Conservation (phyloP, 2,113 vertebrate species). For the Anser brachyrhynchus region DNA sequence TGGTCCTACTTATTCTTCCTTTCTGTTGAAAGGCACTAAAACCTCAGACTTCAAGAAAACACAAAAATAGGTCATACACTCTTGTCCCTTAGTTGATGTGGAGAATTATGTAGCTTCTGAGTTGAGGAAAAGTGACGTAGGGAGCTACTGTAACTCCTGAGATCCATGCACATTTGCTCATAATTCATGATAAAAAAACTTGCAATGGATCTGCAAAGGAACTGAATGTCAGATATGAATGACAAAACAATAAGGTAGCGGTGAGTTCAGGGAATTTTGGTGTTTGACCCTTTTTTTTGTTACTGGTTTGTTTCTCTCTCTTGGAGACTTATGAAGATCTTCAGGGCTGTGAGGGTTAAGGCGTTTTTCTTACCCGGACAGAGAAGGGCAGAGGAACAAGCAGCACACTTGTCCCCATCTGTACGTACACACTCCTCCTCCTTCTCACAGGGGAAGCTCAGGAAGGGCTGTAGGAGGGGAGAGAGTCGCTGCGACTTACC, state of each 20-base stretch:
- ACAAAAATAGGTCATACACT: fast-evolving
- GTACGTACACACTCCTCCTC: fast-evolving
- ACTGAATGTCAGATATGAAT: fast-evolving
- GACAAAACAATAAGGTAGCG: no score
- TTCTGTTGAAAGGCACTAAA: background rate
- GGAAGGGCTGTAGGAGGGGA: background rate
- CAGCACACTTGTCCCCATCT: background rate
- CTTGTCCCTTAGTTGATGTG: background rate
- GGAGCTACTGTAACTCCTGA: background rate
- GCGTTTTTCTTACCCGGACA: background rate
- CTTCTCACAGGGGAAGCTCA: background rate
- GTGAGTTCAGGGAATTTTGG: background rate
- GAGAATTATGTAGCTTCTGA: background rate
- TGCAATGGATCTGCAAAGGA: background rate
- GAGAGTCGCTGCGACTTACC: fast-evolving
- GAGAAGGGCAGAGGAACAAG: background rate
- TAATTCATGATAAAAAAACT: background rate
- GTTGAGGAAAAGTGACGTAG: background rate
- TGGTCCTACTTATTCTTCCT: background rate
- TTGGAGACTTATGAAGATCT: background rate
- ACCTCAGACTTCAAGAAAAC: background rate
- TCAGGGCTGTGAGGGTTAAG: background rate
- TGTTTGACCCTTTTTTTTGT: background rate
- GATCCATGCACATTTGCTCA: fast-evolving
- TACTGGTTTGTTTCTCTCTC: background rate